Conservation (phyloP, 2,797 vertebrate species). For the Ceryle rudis region DNA sequence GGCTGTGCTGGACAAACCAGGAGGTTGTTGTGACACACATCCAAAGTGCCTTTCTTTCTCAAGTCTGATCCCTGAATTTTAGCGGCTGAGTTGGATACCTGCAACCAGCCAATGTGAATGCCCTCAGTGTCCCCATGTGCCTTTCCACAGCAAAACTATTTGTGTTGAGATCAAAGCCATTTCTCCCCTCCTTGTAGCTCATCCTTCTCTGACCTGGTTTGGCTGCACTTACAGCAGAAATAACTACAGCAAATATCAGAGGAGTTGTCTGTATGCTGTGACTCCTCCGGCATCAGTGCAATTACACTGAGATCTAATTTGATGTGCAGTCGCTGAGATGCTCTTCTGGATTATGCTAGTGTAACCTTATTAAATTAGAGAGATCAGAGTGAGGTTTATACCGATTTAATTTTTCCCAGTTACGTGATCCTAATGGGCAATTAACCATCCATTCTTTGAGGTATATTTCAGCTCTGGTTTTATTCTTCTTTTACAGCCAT, state of each 20-base stretch:
- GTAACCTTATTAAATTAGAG: slow-evolving; percentile 23
- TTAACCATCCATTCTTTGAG: not conserved
- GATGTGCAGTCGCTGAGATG: not conserved
- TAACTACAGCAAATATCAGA: not conserved
- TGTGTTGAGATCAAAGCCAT: not conserved
- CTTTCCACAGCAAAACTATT: not conserved
- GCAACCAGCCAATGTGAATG: not conserved
- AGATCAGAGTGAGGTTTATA: not conserved
- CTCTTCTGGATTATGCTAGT: not conserved
- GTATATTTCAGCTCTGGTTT: not conserved
- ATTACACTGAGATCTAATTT: not conserved
- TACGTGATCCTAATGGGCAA: not conserved
- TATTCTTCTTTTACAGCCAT: not conserved
- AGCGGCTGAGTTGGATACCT: not conserved
- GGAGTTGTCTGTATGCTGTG: not conserved
- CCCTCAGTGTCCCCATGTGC: not conserved
- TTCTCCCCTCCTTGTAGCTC: not conserved
- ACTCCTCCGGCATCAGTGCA: not conserved
- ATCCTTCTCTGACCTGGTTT: not conserved
- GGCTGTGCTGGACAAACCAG: not conserved
- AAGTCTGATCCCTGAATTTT: not conserved
- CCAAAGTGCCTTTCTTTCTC: not conserved
- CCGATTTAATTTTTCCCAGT: not conserved
- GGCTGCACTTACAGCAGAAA: not conserved
- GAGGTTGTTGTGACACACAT: accelerated